phyloP scores from a whole-genome alignment of 2,113 vertebrate genomes.

The Syngnathus floridae region DNA sequence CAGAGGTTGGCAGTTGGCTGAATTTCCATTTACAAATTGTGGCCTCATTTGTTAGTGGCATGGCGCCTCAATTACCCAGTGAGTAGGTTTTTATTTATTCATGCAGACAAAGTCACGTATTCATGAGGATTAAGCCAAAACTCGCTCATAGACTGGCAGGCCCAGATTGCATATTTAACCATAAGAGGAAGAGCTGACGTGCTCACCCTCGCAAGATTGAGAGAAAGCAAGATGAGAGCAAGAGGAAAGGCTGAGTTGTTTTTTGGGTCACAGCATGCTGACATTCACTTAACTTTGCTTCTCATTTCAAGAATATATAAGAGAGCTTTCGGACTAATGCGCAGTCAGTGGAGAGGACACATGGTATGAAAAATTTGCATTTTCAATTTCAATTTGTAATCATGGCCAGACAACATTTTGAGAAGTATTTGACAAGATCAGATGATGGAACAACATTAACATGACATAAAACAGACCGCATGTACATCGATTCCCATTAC shows the following conservation, averaged over 20 bases:
- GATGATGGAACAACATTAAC: conserved; percentile 19
- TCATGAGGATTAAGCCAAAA: conserved; percentile 78
- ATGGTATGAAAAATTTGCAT: background rate
- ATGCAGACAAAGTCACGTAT: conserved; percentile 76
- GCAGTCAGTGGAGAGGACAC: conserved; percentile 15
- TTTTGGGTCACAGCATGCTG: conserved; percentile 63
- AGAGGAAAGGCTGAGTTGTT: conserved; percentile 49
- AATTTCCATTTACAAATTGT: conserved; percentile 67
- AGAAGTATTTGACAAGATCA: conserved; percentile 26
- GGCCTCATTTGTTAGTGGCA: conserved; percentile 73
- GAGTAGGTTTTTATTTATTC: conserved; percentile 78
- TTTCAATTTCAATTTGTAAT: background rate
- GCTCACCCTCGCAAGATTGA: conserved; percentile 61
- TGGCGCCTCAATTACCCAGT: conserved; percentile 73
- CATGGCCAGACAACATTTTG: background rate
- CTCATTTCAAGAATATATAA: conserved; percentile 52
- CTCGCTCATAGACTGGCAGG: conserved; percentile 70
- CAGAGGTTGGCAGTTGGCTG: background rate
- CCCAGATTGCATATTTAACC: conserved; percentile 75
- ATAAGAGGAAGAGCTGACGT: conserved; percentile 68
- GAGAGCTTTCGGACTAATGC: conserved; percentile 40
- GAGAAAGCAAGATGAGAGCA: conserved; percentile 43
- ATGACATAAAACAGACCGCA: conserved; percentile 37
- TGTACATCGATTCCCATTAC: conserved; percentile 25
- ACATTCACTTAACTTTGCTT: conserved; percentile 57